Conservation (phyloP, 2,888 invertebrate species). For the Cephalotes varians region DNA sequence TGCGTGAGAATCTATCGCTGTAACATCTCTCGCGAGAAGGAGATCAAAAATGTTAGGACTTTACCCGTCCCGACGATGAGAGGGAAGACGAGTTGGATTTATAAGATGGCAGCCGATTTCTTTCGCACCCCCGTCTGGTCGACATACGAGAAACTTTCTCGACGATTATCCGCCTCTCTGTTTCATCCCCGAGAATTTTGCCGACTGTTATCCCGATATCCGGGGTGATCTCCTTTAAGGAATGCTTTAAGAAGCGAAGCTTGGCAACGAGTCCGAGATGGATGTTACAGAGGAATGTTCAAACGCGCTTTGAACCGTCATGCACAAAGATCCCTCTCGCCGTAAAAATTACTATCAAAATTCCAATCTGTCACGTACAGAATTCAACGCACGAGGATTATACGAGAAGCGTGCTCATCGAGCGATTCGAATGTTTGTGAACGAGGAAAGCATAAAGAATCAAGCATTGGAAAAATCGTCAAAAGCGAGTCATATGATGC, state of each 20-base stretch:
- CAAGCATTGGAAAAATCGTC: conserved; percentile 11
- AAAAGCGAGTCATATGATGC: conserved; percentile 13
- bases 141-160: conserved; percentile 37
- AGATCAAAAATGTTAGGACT: conserved; percentile 53
- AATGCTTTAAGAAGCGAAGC: conserved; percentile 1
- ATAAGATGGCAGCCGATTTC: conserved; percentile 42
- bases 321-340: background rate
- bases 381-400: background rate
- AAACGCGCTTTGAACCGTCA: background rate
- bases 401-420: background rate
- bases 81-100: conserved; percentile 38
- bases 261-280: conserved; percentile 29
- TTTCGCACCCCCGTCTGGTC: conserved; percentile 15
- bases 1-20: background rate
- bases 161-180: conserved; percentile 16
- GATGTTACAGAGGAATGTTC: conserved; percentile 13
- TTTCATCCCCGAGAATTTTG: conserved; percentile 44
- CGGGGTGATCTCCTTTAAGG: conserved; percentile 33
- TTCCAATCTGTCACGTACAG: background rate
- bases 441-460: background rate
- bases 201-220: conserved; percentile 32
- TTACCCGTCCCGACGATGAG: background rate
- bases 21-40: conserved; percentile 21
- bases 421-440: background rate
- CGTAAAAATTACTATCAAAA: conserved; percentile 29